Conservation (phyloP, 2,113 vertebrate genomes). For the Passer montanus region DNA sequence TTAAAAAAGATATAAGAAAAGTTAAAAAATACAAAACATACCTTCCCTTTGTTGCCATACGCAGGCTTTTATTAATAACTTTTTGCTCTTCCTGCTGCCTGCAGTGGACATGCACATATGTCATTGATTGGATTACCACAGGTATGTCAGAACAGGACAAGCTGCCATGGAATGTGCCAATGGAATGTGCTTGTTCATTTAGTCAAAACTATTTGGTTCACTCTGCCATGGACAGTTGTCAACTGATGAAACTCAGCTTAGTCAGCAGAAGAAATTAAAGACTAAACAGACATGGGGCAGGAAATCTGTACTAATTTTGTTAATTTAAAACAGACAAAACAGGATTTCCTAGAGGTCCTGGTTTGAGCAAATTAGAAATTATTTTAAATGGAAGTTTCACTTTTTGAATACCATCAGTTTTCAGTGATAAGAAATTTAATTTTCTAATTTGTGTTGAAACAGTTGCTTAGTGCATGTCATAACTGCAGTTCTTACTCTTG, state of each 20-base stretch:
- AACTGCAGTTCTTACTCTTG: neutral
- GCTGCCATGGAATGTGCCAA: neutral
- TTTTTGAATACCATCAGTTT: neutral
- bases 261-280: neutral
- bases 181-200: neutral
- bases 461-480: neutral
- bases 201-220: neutral
- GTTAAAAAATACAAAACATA: neutral
- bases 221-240: neutral
- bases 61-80: neutral
- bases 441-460: neutral
- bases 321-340: neutral
- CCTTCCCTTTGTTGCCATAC: neutral
- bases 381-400: neutral
- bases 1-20: neutral
- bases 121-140: neutral
- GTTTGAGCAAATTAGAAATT: neutral
- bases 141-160: neutral
- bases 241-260: neutral
- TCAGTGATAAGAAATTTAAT: neutral
- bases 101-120: neutral
- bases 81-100: neutral
- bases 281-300: neutral
- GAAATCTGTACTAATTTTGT: neutral
- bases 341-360: neutral